Percentiles rank a stretch among this genome's conserved stretches.
Evolutionary conservation across 2,113 vertebrate genomes (phyloP).

Genomic region (Poecile atricapillus): DNA sequence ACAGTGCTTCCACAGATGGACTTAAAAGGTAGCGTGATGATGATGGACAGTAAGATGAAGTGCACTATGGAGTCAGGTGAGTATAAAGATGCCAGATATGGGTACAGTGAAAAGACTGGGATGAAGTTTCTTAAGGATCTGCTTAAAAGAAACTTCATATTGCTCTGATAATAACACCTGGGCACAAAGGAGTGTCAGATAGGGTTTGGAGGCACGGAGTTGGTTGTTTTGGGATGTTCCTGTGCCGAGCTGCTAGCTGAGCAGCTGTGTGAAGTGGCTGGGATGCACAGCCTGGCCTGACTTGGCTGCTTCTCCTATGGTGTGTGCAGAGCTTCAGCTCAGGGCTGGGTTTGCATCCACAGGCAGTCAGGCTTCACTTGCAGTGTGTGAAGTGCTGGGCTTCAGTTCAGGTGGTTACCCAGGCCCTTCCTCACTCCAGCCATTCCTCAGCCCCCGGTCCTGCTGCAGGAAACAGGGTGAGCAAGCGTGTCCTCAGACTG

Average conservation of each 20-base stretch:
- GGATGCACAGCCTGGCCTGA: neutral
- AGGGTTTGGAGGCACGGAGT: neutral
- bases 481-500: neutral
- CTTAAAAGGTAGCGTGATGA: too few species aligned
- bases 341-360: neutral
- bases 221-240: neutral
- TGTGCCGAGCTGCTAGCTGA: neutral
- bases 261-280: neutral
- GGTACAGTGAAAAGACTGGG: too few species aligned
- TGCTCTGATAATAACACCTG: too few species aligned
- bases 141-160: too few species aligned
- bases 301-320: neutral
- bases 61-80: too few species aligned
- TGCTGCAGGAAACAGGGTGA: fast-evolving
- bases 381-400: fast-evolving
- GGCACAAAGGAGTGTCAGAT: neutral
- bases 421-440: neutral
- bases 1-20: too few species aligned
- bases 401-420: neutral
- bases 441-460: fast-evolving
- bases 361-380: neutral
- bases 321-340: neutral
- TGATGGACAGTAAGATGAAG: too few species aligned
- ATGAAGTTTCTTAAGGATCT: too few species aligned
- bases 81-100: too few species aligned